These are phyloP conservation scores for Buceros bicornis DNA, from an alignment of 2,797 vertebrate genomes.

Conservation along the genomic window DNA sequence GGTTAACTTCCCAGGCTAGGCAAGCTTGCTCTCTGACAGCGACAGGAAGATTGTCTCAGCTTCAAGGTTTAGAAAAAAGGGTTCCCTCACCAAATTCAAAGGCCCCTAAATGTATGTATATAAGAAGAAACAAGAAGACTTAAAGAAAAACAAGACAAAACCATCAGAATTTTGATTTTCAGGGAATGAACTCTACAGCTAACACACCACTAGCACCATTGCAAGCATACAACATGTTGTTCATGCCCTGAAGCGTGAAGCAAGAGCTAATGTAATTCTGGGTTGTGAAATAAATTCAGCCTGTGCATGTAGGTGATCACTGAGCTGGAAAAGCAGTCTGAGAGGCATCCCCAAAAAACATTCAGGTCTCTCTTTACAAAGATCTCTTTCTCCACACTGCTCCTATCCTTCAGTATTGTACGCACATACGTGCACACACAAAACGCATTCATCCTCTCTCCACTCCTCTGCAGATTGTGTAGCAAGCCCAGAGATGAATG, in stretches of 20 bases:
- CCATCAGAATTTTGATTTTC: not conserved
- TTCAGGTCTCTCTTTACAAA: not conserved
- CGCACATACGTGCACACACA: accelerated
- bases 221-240: not conserved
- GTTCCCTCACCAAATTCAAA: not conserved
- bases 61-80: not conserved
- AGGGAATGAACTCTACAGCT: not conserved
- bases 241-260: not conserved
- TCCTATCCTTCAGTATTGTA: not conserved
- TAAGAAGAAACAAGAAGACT: not conserved
- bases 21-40: not conserved
- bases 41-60: not conserved
- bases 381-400: not conserved
- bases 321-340: not conserved
- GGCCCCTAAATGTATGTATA: not conserved
- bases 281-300: not conserved
- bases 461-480: not conserved
- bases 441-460: accelerated
- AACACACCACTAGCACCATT: not conserved
- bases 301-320: not conserved
- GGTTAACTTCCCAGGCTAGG: not conserved
- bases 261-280: not conserved
- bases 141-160: not conserved
- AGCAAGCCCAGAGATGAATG: not conserved
- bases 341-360: not conserved